Conservation (phyloP, 2,888 invertebrate genomes). For the Drosophila prostipennis region DNA sequence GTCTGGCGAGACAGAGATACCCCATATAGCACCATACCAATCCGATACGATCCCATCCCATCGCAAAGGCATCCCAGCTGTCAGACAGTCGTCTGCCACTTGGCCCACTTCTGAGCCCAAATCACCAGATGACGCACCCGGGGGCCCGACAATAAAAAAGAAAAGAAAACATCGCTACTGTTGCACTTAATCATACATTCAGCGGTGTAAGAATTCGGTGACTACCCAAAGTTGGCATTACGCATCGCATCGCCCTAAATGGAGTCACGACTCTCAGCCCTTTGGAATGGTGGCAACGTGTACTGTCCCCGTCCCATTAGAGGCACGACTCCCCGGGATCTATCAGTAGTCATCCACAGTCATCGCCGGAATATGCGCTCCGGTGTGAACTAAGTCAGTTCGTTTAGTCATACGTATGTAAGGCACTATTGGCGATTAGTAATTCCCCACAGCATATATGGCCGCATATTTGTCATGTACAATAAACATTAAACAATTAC, state of each 20-base stretch:
- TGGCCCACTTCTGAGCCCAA: slow-evolving; percentile 68
- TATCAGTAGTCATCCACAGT: slow-evolving; percentile 44
- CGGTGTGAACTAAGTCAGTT: slow-evolving; percentile 46
- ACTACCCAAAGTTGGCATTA: slow-evolving; percentile 71
- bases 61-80: slow-evolving; percentile 36
- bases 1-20: slow-evolving; percentile 23
- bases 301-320: slow-evolving; percentile 25
- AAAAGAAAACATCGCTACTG: slow-evolving; percentile 51
- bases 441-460: slow-evolving; percentile 51
- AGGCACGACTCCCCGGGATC: slow-evolving; percentile 57
- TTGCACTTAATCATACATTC: slow-evolving; percentile 69
- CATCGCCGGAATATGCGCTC: slow-evolving; percentile 60
- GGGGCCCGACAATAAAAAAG: slow-evolving; percentile 25
- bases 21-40: slow-evolving; percentile 9
- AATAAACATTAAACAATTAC: slow-evolving; percentile 39
- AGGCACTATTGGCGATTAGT: slow-evolving; percentile 65
- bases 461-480: slow-evolving; percentile 31
- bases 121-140: slow-evolving; percentile 64
- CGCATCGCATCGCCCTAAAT: slow-evolving; percentile 61
- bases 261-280: slow-evolving; percentile 66
- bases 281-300: slow-evolving; percentile 28
- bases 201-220: slow-evolving; percentile 13
- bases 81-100: slow-evolving; percentile 55
- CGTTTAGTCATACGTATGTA: slow-evolving; percentile 71
- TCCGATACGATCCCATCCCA: slow-evolving; percentile 13